These are phyloP conservation scores for Syngnathus rostellatus DNA, from an alignment of 2,797 vertebrate genomes.

Conservation along the genomic window DNA sequence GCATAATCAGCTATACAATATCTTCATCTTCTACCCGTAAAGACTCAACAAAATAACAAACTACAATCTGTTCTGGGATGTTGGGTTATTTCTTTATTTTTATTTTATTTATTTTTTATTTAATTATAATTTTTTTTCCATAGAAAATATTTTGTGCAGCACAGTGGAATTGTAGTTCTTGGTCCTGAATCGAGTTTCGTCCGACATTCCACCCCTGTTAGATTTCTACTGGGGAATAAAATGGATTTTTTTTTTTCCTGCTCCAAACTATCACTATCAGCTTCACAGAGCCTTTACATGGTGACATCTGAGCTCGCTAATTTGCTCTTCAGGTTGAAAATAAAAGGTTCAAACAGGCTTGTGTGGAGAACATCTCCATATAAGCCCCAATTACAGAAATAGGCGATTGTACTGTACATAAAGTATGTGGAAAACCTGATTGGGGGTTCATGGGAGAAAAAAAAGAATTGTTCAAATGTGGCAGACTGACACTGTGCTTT, in stretches of 20 bases:
- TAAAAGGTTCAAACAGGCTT: slow-evolving; percentile 62
- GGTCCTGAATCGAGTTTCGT: background rate
- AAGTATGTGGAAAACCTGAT: slow-evolving; percentile 25
- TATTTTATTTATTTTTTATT: too few relatives aligned
- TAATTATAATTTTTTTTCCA: too few relatives aligned
- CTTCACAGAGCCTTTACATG: background rate
- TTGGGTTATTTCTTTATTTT: too few relatives aligned
- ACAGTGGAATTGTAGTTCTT: too few relatives aligned
- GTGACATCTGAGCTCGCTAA: slow-evolving; percentile 25
- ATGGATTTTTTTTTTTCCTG: background rate
- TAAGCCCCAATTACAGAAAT: slow-evolving; percentile 45
- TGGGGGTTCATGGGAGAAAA: background rate
- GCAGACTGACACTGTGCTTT: background rate
- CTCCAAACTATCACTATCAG: background rate
- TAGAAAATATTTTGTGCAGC: too few relatives aligned
- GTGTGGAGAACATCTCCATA: slow-evolving; percentile 54
- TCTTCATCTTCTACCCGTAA: background rate
- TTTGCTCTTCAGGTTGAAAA: slow-evolving; percentile 62
- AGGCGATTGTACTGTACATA: slow-evolving; percentile 19
- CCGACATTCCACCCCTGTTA: background rate
- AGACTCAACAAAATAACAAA: background rate
- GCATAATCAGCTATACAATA: background rate
- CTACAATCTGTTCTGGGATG: background rate
- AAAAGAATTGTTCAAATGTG: background rate
- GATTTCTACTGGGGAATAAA: too few relatives aligned